Evolutionary conservation across 2,888 invertebrate species (phyloP), one percentile per base, ranked within the genome.

Genomic region (Ellobium chinense): DNA sequence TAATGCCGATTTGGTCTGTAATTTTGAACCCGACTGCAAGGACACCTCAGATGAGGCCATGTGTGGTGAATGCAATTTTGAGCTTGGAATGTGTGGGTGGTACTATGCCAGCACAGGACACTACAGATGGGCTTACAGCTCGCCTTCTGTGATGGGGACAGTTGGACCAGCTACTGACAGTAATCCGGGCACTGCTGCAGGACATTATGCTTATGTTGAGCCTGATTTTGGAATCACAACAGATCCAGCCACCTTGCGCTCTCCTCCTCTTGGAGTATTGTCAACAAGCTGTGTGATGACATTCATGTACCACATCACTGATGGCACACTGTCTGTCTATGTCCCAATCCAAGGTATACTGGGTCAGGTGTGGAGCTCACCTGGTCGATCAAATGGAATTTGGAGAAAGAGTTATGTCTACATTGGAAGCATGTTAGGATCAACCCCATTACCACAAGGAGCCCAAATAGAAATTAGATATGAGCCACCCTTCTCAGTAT

Each of bases 271-370:
- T 24, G 83, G 86, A 12, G 72, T 83, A 3, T 63, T 83, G 4
- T 66, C 85, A 65, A 85, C 88, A 7, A 80, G 84, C 27, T 92
- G 92, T 78, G 54, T 63, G 5, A 85, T 92, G 72, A 88, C 85
- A 58, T 92, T 92, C 83, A 89, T 88, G 89, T 92, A 91, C 84
- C 84, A 92, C 91, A 89, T 91, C 87, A 82, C 91, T 91, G n/a
- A 87, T 88, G 36, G 89, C 18, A 37, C 18, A 3, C 18, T 81
- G 14, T 58, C 70, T 21, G 77, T 81, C 24, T 34, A 56, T 31
- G 24, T 72, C 12, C 58, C 37, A 3, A 18, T 58, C 39, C 9
- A 72, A n/a, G 80, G 80, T 1, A 75, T 70, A 29, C 46, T n/a
- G n/a, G 70, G 34, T 24, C 29, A 12, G 54, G 54, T 80, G 27